Evolutionary conservation across 1,140 invertebrate genomes (phyloP).

Genomic region (Cylas formicarius): DNA sequence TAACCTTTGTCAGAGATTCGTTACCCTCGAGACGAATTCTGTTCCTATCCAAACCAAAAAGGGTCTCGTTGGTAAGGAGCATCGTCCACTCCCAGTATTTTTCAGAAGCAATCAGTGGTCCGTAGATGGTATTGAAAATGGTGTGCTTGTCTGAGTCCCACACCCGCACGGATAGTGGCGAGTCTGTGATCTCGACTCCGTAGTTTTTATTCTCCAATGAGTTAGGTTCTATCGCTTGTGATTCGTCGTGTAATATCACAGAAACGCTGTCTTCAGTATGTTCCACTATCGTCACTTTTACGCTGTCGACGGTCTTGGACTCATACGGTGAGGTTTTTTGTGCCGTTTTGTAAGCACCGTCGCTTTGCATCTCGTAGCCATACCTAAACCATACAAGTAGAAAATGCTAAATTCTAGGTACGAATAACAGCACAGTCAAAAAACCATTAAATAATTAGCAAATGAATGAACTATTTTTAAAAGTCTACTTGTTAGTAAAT

Average conservation of each 20-base stretch:
- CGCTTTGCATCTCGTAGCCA: background rate
- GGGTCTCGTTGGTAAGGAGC: conserved; percentile 28
- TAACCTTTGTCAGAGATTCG: conserved; percentile 28
- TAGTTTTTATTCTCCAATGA: background rate
- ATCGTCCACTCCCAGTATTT: conserved; percentile 44
- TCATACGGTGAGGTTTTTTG: conserved; percentile 5
- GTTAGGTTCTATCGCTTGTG: background rate
- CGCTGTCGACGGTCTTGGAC: background rate
- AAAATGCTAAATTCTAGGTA: too few species aligned
- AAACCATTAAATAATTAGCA: too few species aligned
- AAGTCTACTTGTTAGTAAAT: too few species aligned
- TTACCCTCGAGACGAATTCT: conserved; percentile 24
- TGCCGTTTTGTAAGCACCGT: conserved; percentile 5
- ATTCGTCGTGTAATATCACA: conserved; percentile 13
- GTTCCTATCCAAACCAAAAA: conserved; percentile 36
- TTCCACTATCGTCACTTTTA: conserved; percentile 9
- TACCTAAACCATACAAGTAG: too few species aligned
- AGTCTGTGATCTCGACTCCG: conserved; percentile 1
- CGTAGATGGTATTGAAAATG: conserved; percentile 39
- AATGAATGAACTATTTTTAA: too few species aligned
- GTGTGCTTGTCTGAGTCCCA: conserved; percentile 18
- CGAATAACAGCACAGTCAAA: too few species aligned
- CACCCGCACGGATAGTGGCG: conserved; percentile 18
- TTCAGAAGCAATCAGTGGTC: conserved; percentile 41
- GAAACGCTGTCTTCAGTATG: conserved; percentile 13